These are phyloP conservation scores for Platanista minor DNA, from an alignment of 2,113 vertebrate species.

Conservation along the genomic window DNA sequence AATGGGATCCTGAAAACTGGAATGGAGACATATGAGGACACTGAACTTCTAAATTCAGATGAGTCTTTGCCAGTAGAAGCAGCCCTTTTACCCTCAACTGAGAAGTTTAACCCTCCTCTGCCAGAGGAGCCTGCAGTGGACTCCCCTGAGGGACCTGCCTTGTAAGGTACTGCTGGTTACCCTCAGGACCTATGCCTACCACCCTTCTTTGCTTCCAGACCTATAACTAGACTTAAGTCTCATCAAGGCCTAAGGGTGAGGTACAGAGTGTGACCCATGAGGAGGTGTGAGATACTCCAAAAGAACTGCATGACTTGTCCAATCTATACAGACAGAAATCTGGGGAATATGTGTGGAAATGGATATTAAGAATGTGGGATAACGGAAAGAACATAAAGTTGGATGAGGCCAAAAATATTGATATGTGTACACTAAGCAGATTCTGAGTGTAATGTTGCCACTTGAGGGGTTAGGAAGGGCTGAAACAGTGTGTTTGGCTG, in stretches of 20 bases:
- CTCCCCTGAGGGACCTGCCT: background rate
- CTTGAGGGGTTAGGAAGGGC: background rate
- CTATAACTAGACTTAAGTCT: background rate
- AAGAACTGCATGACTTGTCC: background rate
- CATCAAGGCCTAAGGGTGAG: background rate
- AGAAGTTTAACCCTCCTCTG: background rate
- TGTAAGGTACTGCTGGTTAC: background rate
- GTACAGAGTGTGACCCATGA: background rate
- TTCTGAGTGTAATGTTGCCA: background rate
- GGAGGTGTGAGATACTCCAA: background rate
- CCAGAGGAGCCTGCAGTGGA: background rate
- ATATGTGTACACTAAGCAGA: background rate
- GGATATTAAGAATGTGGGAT: background rate
- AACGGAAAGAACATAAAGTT: slow-evolving; percentile 8
- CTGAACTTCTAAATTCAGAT: background rate
- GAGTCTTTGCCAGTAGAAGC: background rate
- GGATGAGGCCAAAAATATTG: background rate
- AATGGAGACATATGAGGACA: background rate
- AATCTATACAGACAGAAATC: background rate
- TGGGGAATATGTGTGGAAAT: background rate
- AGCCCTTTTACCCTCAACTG: background rate
- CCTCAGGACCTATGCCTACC: background rate
- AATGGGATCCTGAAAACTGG: background rate
- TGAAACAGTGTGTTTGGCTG: background rate
- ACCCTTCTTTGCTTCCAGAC: background rate